phyloP scores from a whole-genome alignment of 2,888 invertebrate genomes.

The Helicoverpa assulta region DNA sequence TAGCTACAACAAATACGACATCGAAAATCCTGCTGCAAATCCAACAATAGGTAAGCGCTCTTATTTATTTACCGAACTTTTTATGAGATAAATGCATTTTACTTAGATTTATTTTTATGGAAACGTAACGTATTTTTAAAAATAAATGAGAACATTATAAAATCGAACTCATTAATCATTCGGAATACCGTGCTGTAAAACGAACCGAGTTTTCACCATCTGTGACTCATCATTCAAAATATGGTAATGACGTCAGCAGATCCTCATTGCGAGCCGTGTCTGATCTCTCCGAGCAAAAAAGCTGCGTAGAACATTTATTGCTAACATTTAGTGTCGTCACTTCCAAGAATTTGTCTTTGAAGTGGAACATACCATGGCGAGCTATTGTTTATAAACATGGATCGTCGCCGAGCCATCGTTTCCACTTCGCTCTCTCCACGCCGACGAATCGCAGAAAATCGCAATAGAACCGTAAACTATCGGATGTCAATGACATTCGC shows the following conservation, averaged over 20 bases:
- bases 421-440: conserved; percentile 50
- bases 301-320: conserved; percentile 26
- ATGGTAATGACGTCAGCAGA: conserved; percentile 23
- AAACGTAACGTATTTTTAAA: conserved; percentile 9
- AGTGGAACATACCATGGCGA: conserved; percentile 70
- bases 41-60: conserved; percentile 2
- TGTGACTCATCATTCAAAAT: conserved; percentile 32
- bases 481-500: conserved; percentile 70
- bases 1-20: background rate
- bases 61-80: conserved; percentile 1
- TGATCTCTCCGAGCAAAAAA: conserved; percentile 27
- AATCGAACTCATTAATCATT: conserved; percentile 14
- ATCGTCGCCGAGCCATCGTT: conserved; percentile 45
- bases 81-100: background rate
- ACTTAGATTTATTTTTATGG: conserved; percentile 7
- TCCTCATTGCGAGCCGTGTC: background rate
- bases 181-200: conserved; percentile 13
- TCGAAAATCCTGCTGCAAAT: background rate
- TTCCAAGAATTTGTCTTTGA: conserved; percentile 70
- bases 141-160: conserved; percentile 20
- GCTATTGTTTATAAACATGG: conserved; percentile 80
- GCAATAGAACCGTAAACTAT: conserved; percentile 59
- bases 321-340: conserved; percentile 26
- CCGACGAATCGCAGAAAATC: conserved; percentile 68
- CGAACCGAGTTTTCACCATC: conserved; percentile 5